These are phyloP conservation scores for Caenorhabditis auriculariae DNA, from an alignment of 2,888 invertebrate genomes.

Conservation along the genomic window DNA sequence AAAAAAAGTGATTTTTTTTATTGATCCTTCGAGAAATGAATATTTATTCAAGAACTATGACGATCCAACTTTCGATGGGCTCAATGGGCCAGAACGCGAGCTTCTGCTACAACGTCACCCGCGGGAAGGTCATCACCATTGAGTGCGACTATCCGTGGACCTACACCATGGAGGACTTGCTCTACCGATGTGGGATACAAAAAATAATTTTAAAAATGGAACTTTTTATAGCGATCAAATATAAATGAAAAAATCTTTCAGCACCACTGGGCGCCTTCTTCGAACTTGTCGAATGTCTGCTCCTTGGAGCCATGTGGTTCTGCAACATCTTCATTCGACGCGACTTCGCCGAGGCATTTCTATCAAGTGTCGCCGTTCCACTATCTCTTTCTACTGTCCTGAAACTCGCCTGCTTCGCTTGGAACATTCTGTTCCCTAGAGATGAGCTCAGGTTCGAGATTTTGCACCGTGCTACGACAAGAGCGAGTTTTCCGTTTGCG, in stretches of 20 bases:
- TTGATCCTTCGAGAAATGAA: no score
- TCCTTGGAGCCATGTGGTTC: constrained; percentile 27
- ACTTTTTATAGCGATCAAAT: neutral
- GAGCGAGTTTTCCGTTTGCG: no score
- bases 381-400: constrained; percentile 16
- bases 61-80: no score
- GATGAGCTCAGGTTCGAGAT: no score
- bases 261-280: constrained; percentile 25
- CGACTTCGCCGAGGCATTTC: constrained; percentile 26
- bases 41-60: no score
- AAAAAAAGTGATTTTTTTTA: no score
- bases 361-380: constrained; percentile 22
- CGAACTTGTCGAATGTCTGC: constrained; percentile 20
- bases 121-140: constrained; percentile 15
- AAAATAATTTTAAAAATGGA: neutral
- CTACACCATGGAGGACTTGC: constrained; percentile 15
- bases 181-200: constrained; percentile 11
- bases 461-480: no score
- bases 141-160: constrained; percentile 21
- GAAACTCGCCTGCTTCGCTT: constrained; percentile 24
- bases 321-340: constrained; percentile 30
- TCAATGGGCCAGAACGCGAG: no score
- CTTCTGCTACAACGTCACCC: constrained; percentile 25
- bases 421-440: constrained; percentile 13
- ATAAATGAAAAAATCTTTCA: neutral